A percentile compares a stretch with the other conserved stretches of the same genome.
Evolutionary conservation across 1,140 invertebrate species (phyloP).

Genomic region (Bombus polaris): DNA sequence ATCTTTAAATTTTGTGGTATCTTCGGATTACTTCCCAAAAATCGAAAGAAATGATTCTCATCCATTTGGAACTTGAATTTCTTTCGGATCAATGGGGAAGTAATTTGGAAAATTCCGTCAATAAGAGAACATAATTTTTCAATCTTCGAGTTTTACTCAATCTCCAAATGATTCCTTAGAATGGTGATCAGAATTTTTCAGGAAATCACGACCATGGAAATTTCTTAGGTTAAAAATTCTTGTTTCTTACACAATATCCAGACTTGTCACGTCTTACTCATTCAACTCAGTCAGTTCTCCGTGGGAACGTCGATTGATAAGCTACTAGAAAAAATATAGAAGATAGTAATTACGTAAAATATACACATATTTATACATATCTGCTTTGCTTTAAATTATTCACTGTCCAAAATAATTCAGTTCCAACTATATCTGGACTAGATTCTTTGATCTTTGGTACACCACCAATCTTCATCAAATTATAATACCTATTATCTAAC

Average conservation of each 20-base stretch:
- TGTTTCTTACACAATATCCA: not conserved
- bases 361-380: no score
- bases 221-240: not conserved
- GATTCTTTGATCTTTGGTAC: not conserved
- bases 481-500: not conserved
- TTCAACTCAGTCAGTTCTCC: not conserved
- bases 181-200: not conserved
- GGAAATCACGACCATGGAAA: not conserved
- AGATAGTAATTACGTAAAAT: not conserved
- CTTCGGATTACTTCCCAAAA: not conserved
- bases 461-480: not conserved
- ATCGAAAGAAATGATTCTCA: not conserved
- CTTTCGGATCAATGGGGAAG: not conserved
- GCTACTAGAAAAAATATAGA: not conserved
- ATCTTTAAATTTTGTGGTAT: not conserved
- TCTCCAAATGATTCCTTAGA: not conserved
- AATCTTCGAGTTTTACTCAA: not conserved
- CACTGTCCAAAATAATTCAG: not conserved
- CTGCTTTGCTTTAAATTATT: not conserved
- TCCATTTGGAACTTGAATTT: not conserved
- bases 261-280: not conserved
- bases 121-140: not conserved
- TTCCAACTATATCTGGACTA: not conserved
- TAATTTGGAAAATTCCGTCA: not conserved
- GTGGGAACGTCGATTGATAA: slow-evolving; percentile 2